phyloP scores from a whole-genome alignment of 2,797 vertebrate genomes.

The Rhinichthys osculus region DNA sequence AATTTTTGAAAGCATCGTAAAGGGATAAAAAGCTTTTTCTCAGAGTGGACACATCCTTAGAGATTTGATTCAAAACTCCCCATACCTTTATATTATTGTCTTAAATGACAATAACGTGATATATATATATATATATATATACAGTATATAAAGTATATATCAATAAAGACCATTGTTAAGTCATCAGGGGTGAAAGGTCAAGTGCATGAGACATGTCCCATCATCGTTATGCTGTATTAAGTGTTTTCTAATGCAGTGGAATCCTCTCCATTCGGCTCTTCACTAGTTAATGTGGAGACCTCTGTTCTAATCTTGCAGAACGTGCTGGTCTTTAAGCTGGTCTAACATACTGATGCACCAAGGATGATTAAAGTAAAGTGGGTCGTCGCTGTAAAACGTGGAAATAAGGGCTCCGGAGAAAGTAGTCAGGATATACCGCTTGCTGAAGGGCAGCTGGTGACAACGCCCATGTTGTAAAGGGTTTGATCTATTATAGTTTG shows the following conservation, averaged over 20 bases:
- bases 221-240: conserved; percentile 28
- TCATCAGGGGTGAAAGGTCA: neutral
- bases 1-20: neutral
- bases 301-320: conserved; percentile 76
- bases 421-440: neutral
- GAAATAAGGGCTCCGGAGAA: neutral
- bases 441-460: conserved; percentile 15
- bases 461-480: neutral
- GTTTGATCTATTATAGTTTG: neutral
- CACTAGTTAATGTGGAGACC: conserved; percentile 69
- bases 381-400: conserved; percentile 68
- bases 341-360: conserved; percentile 78
- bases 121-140: neutral
- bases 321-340: conserved; percentile 76
- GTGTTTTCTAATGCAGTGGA: conserved; percentile 20
- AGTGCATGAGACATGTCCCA: conserved; percentile 57
- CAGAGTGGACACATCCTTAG: neutral
- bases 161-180: neutral
- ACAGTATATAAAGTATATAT: too few species aligned
- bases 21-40: neutral
- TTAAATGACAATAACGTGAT: neutral
- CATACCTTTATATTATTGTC: neutral
- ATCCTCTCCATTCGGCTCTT: conserved; percentile 51
- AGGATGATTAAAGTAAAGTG: conserved; percentile 80
- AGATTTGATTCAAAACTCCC: neutral